phyloP scores from a whole-genome alignment of 2,797 vertebrate species.

The Neosalanx taihuensis region DNA sequence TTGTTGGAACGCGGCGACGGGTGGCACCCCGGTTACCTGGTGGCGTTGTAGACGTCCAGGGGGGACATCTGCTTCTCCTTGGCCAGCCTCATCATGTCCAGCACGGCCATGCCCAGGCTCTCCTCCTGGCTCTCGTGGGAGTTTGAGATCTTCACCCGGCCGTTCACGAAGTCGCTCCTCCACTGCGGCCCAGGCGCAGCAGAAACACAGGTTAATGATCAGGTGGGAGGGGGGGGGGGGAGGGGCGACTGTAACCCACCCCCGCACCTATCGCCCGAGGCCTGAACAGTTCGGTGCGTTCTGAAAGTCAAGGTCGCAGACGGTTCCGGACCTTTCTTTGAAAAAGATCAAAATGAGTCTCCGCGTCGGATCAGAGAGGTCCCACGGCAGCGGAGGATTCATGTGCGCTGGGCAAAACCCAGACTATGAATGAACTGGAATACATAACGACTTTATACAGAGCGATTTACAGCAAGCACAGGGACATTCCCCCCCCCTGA shows the following conservation, averaged over 20 bases:
- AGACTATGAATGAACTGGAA: too few relatives aligned
- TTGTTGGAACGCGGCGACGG: not conserved
- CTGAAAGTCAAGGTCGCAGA: not conserved
- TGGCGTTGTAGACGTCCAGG: slow-evolving; percentile 86
- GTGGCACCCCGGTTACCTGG: slow-evolving; percentile 75
- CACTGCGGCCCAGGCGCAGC: slow-evolving; percentile 70
- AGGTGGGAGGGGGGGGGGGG: not conserved
- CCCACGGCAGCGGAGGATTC: too few relatives aligned
- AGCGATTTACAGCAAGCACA: too few relatives aligned
- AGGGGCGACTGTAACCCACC: too few relatives aligned
- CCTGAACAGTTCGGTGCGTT: not conserved
- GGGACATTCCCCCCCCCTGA: too few relatives aligned
- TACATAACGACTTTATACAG: too few relatives aligned
- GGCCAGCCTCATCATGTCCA: slow-evolving; percentile 95
- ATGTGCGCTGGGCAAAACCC: too few relatives aligned
- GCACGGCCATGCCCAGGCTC: slow-evolving; percentile 94
- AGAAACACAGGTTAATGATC: not conserved
- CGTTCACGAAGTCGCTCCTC: slow-evolving; percentile 91
- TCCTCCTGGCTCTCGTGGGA: slow-evolving; percentile 94
- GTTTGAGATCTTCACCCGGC: slow-evolving; percentile 83
- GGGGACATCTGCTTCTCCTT: slow-evolving; percentile 88
- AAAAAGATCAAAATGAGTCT: not conserved
- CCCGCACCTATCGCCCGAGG: too few relatives aligned
- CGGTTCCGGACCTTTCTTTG: not conserved
- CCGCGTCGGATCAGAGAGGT: not conserved